Evolutionary conservation across 2,113 vertebrate species (phyloP).

Genomic region (Diglossa brunneiventris): DNA sequence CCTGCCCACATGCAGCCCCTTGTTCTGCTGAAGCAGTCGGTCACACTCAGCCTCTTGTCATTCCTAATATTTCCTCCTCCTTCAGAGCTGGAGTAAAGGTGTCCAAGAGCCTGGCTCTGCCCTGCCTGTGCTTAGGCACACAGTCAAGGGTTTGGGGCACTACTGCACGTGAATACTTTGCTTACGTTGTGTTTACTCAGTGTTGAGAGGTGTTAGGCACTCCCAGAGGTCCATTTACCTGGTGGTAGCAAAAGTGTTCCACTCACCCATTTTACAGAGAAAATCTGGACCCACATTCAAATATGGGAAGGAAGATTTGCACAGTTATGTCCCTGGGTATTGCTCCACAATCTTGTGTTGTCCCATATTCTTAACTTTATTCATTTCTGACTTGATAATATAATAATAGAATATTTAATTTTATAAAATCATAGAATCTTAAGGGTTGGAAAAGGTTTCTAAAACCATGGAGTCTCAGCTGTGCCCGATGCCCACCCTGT

Average conservation of each 20-base stretch:
- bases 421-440: neutral
- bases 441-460: neutral
- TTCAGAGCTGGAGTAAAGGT: neutral
- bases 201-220: neutral
- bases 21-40: neutral
- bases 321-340: neutral
- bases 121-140: neutral
- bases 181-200: neutral
- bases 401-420: neutral
- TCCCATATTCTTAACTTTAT: neutral
- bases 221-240: neutral
- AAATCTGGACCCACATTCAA: neutral
- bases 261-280: neutral
- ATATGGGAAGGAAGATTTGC: neutral
- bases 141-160: neutral
- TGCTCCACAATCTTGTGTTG: neutral
- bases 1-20: neutral
- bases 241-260: neutral
- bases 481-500: fast-evolving
- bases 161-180: neutral
- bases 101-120: neutral
- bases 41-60: neutral
- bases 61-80: neutral
- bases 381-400: neutral
- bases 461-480: neutral